Base-by-base conservation (phyloP, 2,888 invertebrate species). In the Bruchidius siliquastri region DNA sequence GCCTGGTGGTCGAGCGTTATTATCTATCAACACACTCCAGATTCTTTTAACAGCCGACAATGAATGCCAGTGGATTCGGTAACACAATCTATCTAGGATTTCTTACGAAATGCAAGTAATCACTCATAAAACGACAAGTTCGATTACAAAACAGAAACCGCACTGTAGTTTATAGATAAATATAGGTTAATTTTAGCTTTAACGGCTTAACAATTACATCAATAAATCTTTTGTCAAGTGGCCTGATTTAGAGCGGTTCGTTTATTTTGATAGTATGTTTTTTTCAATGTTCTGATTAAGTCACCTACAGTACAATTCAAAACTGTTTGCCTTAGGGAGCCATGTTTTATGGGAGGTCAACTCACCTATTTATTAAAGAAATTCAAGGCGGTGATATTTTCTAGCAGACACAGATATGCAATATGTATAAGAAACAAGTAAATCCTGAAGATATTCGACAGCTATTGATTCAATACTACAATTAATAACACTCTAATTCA, bases 151-250 rank as follows among this genome's bases (percentile, higher is more conserved):
- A 49, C 49, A 49, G 49, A 49, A 49, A 49, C 49, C 49, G 49
- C 49, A 49, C 10, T 49, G 10, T 49, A 49, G 49, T 49, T 49
- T 49, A 49, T 13, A 49, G 49, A 49, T 49, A 70, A 30, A 70
- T 70, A 70, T 70, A 30, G 70, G 70, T 70, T 70, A 70, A 70
- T 70, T 70, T 32, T 22, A 32, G 26, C 32, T 70, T 70, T 26
- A 70, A 70, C 70, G 70, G 26, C 13, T 30, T 70, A 26, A 70
- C 70, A 70, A 21, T 70, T 8, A 8, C 49, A 13, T 49, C 49
- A 49, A 49, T 49, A 49, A 49, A 49, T 49, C 49, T 49, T 49
- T 49, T 49, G 49, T 49, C 13, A 18, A 49, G 18, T 49, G 49
- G 49, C 49, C 49, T 30, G 30, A 30, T 30, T 30, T 30, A 13